Base-by-base conservation (phyloP, 2,113 vertebrate genomes). In the Dendropsophus ebraccatus region DNA sequence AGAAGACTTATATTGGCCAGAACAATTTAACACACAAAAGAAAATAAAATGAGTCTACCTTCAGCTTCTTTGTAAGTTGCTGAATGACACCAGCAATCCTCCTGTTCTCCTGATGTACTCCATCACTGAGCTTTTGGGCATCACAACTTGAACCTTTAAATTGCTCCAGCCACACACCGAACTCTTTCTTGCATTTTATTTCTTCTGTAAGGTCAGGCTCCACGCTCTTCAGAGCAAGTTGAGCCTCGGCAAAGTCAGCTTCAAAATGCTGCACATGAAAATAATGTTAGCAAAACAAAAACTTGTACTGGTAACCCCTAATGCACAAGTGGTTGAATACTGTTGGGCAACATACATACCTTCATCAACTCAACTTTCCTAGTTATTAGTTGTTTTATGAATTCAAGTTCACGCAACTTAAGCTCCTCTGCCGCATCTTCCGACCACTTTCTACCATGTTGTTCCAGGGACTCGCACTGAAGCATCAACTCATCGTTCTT, bases 191-290 rank as follows among this genome's bases (percentile, higher is more conserved):
- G 2, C 87, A 84, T 86, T 3, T 87, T 70, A 91, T 77, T 73
- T 92, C 80, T 85, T 91, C 84, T 16, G 94, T 78, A 45, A 95
- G 83, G 62, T 91, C 89, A 37, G 30, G 30, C 60, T 93, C 91
- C 87, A 94, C 88, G 74, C 67, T 49, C 19, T 87, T 25, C 80
- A 93, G 88, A 52, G 91, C 90, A 5, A 14, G 80, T 87, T 92
- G 90, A 65, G 89, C 90, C 88, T 92, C 92, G 52, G 93, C 90
- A 45, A 92, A 0, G n/a, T 94, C 94, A 85, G 90, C 90, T 72
- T 91, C 60, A 87, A 95, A 87, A 76, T 60, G 89, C 94, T 95
- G 88, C 4, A 88, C 82, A 50, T 85, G 88, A 30, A 82, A 62
- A 56, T 0, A 9, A n/a, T n/a, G n/a, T n/a, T n/a, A n/a, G n/a